Conservation (phyloP, 2,888 invertebrate species). For the Automeris io region DNA sequence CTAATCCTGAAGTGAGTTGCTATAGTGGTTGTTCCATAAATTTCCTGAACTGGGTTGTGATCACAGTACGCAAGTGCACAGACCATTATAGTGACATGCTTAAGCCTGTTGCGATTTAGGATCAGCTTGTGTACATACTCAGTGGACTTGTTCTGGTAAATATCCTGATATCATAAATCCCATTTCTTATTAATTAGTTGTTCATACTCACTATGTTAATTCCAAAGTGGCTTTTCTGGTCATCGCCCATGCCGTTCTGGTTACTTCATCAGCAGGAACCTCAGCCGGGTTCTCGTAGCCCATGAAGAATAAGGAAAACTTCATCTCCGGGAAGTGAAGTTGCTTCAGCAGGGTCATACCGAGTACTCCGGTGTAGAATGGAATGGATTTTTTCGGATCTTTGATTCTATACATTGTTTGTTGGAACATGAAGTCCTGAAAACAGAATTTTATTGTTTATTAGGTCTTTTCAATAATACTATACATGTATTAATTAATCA, state of each 20-base stretch:
- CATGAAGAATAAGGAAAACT: conserved; percentile 91
- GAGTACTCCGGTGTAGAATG: conserved; percentile 93
- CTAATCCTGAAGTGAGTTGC: no score
- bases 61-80: no score
- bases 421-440: conserved; percentile 93
- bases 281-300: conserved; percentile 85
- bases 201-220: conserved; percentile 89
- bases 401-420: conserved; percentile 98
- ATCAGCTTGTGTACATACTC: no score
- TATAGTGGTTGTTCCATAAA: no score
- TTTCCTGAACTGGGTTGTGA: no score
- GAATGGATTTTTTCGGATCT: conserved; percentile 90
- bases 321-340: conserved; percentile 91
- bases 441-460: conserved; percentile 11
- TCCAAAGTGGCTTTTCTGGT: conserved; percentile 91
- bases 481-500: no score
- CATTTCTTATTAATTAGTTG: no score
- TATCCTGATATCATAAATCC: no score
- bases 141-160: no score
- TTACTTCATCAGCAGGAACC: conserved; percentile 82
- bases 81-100: no score
- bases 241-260: conserved; percentile 86
- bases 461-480: no score
- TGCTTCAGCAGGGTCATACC: conserved; percentile 95
- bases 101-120: no score